A percentile compares a stretch with the other conserved stretches of the same genome.
Conservation (phyloP, 1,140 invertebrate genomes). For the Heterodera carotae region DNA sequence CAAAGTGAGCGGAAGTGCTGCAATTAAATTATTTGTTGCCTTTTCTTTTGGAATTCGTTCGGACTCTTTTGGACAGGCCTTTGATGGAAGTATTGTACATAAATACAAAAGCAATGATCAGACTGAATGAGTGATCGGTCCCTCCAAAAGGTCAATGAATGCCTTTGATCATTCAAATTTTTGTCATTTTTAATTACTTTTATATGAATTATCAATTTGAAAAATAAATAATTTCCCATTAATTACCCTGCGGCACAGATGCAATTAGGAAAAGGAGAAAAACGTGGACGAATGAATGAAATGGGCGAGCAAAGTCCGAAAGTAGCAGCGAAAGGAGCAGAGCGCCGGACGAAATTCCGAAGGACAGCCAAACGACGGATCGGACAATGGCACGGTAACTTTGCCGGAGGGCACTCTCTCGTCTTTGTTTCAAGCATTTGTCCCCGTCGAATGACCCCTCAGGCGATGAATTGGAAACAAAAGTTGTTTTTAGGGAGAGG, state of each 20-base stretch:
- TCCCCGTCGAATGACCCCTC: neutral
- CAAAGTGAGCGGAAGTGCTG: constrained; percentile 53
- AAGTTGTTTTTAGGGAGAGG: neutral
- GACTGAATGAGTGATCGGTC: too few species aligned
- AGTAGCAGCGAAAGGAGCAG: constrained; percentile 49
- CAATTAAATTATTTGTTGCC: too few species aligned
- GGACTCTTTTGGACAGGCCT: too few species aligned
- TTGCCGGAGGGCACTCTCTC: neutral
- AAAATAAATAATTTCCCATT: too few species aligned
- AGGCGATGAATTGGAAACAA: neutral
- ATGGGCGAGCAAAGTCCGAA: constrained; percentile 30
- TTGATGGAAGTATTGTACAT: too few species aligned
- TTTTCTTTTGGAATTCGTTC: too few species aligned
- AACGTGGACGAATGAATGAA: constrained; percentile 54
- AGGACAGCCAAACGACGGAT: constrained; percentile 43
- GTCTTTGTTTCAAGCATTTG: neutral
- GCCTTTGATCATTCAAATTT: too few species aligned
- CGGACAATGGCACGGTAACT: constrained; percentile 38
- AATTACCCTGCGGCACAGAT: constrained; percentile 47
- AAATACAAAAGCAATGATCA: too few species aligned
- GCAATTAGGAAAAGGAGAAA: constrained; percentile 48
- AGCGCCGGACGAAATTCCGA: constrained; percentile 42
- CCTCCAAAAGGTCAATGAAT: too few species aligned
- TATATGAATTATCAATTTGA: too few species aligned
- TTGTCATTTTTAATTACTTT: too few species aligned